Percentiles rank a stretch among this genome's conserved stretches.
These are phyloP conservation scores for Pelobates cultripes DNA, from an alignment of 2,797 vertebrate genomes.

Conservation along the genomic window DNA sequence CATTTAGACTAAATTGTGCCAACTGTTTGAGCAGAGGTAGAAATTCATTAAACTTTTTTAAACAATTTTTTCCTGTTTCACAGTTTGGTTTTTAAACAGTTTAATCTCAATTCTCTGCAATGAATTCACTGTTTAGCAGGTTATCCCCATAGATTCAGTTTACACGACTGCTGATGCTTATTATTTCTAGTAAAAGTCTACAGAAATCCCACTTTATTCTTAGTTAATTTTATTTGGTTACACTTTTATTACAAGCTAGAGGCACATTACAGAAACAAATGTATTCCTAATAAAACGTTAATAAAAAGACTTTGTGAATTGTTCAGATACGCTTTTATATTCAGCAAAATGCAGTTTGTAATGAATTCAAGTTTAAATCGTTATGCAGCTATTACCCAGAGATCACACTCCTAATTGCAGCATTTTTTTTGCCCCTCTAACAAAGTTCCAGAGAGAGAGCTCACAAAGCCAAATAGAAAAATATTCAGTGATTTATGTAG, in stretches of 20 bases:
- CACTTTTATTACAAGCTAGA: background rate
- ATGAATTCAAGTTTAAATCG: constrained; percentile 14
- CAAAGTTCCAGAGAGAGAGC: constrained; percentile 13
- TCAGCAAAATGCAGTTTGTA: constrained; percentile 9
- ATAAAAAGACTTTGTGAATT: constrained; percentile 10
- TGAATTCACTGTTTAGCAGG: no score
- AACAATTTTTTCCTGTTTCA: no score
- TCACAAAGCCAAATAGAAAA: background rate
- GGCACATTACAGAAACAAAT: background rate
- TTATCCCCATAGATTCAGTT: no score
- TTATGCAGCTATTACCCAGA: constrained; percentile 18
- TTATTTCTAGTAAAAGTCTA: no score
- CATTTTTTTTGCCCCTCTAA: background rate
- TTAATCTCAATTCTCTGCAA: no score
- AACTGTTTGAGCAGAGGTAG: no score
- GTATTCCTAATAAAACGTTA: background rate
- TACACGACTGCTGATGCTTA: no score
- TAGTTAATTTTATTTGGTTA: background rate
- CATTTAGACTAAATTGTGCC: no score
- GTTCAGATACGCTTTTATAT: background rate
- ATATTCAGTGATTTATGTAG: no score
- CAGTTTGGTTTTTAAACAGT: no score
- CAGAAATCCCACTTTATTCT: no score
- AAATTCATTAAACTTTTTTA: no score
- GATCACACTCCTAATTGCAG: constrained; percentile 21